A percentile compares a stretch with the other conserved stretches of the same genome.
Evolutionary conservation across 2,113 vertebrate genomes (phyloP).

Genomic region (Coptodon rendalli): DNA sequence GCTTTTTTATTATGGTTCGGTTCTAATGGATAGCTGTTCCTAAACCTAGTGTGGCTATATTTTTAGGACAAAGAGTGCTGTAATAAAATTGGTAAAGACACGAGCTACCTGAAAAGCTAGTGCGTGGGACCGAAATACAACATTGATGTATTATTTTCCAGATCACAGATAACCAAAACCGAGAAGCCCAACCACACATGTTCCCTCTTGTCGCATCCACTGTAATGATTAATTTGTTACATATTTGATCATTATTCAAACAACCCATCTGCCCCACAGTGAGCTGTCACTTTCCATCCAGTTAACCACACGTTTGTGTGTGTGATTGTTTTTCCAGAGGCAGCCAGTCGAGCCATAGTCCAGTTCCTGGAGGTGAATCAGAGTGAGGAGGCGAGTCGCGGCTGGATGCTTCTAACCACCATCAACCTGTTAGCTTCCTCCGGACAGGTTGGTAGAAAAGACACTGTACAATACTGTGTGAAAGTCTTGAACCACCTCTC

Average conservation of each 20-base stretch:
- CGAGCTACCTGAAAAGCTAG: not conserved
- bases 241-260: not conserved
- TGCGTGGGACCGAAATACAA: fast-evolving
- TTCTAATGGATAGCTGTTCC: not conserved
- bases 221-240: not conserved
- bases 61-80: fast-evolving
- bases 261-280: not conserved
- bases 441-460: constrained; percentile 82
- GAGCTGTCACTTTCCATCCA: not conserved
- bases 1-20: not conserved
- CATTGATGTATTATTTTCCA: not conserved
- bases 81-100: not conserved
- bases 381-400: constrained; percentile 95
- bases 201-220: not conserved
- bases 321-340: constrained; percentile 73
- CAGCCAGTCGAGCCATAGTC: constrained; percentile 96
- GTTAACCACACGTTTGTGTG: not conserved
- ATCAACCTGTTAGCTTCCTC: constrained; percentile 97
- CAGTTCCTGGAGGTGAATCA: constrained; percentile 99
- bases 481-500: fast-evolving
- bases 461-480: not conserved
- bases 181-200: not conserved
- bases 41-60: not conserved
- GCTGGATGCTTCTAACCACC: constrained; percentile 98
- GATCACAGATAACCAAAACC: not conserved